Evolutionary conservation across 2,888 invertebrate species (phyloP).

Genomic region (Deladenus siricidicola): DNA sequence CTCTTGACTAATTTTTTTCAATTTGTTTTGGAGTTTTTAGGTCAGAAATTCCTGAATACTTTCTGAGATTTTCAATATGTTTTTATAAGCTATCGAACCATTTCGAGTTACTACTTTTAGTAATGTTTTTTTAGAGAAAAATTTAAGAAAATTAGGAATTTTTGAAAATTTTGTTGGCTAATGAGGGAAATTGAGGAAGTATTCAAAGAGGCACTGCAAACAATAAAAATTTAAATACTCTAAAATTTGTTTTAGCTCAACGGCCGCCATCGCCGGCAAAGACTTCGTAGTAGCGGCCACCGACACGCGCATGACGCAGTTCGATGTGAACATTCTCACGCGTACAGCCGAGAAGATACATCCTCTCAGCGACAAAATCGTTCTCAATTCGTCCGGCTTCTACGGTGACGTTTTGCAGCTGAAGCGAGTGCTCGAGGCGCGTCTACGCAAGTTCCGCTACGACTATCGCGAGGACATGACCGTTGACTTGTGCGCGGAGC

Average conservation of each 20-base stretch:
- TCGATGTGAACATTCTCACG: conserved; percentile 44
- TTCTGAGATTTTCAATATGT: no score
- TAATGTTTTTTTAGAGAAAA: no score
- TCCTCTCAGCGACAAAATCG: conserved; percentile 65
- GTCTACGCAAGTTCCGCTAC: conserved; percentile 70
- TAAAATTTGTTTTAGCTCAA: conserved; percentile 61
- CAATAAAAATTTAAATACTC: neutral
- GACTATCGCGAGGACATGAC: conserved; percentile 68
- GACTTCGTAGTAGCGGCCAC: conserved; percentile 89
- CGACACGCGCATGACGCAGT: conserved; percentile 61
- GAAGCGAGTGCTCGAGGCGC: conserved; percentile 57
- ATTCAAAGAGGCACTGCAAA: no score
- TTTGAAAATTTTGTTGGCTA: no score
- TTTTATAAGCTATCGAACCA: no score
- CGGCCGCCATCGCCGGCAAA: conserved; percentile 88
- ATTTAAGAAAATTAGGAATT: no score
- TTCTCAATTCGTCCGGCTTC: conserved; percentile 89
- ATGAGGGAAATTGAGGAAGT: neutral
- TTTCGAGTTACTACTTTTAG: no score
- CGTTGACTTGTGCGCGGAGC: conserved; percentile 81
- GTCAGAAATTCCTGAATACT: no score
- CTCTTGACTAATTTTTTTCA: neutral
- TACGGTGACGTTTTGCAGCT: conserved; percentile 93
- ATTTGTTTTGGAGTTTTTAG: neutral
- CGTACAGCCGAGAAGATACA: conserved; percentile 50